Evolutionary conservation across 2,113 vertebrate species (phyloP).

Genomic region (Pachycephala philippinensis): DNA sequence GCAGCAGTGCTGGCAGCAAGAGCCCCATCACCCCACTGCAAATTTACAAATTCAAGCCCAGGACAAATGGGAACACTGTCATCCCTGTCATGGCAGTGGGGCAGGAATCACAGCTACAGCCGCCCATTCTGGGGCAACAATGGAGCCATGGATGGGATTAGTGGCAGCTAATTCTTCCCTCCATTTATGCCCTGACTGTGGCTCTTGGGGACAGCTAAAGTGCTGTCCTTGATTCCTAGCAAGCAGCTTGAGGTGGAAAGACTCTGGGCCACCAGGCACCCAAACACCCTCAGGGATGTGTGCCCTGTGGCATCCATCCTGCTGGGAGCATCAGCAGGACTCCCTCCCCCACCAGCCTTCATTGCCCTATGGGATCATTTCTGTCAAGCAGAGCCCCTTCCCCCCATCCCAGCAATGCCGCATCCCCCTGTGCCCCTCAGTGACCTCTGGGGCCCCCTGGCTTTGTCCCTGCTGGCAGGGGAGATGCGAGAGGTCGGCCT

Average conservation of each 20-base stretch:
- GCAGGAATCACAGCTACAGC: neutral
- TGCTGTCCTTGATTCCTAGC: neutral
- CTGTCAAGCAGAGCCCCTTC: neutral
- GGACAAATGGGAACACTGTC: neutral
- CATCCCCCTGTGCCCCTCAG: neutral
- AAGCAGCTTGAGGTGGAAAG: neutral
- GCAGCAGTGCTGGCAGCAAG: neutral
- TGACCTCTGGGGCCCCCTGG: constrained; percentile 12
- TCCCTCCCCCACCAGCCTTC: neutral
- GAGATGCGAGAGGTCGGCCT: constrained; percentile 77
- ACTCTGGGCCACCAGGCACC: neutral
- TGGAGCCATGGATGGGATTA: neutral
- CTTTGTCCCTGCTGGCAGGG: constrained; percentile 72
- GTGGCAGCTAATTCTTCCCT: neutral
- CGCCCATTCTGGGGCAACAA: neutral
- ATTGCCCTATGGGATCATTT: neutral
- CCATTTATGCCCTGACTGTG: neutral
- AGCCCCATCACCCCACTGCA: neutral
- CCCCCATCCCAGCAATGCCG: neutral
- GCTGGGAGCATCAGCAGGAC: neutral
- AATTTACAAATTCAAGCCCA: neutral
- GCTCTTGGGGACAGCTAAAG: neutral
- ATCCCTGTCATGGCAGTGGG: neutral
- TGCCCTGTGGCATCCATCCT: neutral
- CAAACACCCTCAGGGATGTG: neutral